Conservation (phyloP, 2,888 invertebrate species). For the Neria commutata region DNA sequence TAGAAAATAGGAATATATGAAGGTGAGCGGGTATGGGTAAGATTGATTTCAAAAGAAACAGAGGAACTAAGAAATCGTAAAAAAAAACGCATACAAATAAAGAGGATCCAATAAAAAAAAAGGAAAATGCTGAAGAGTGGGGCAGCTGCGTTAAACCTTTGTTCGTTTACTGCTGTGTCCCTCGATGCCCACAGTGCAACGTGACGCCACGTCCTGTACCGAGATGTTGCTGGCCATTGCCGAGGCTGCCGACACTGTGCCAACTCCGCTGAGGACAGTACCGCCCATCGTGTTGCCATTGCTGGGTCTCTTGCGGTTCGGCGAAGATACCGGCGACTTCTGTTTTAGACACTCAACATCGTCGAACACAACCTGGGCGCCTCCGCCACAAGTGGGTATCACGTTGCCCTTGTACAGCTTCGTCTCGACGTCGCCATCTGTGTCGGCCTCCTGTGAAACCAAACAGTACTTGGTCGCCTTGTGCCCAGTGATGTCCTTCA, state of each 20-base stretch:
- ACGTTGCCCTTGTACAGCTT: slow-evolving; percentile 94
- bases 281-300: slow-evolving; percentile 38
- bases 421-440: slow-evolving; percentile 91
- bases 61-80: too few relatives aligned
- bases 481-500: slow-evolving; percentile 74
- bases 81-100: too few relatives aligned
- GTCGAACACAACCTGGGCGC: slow-evolving; percentile 93
- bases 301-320: slow-evolving; percentile 60
- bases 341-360: slow-evolving; percentile 91
- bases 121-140: too few relatives aligned
- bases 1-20: too few relatives aligned
- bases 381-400: slow-evolving; percentile 91
- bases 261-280: slow-evolving; percentile 28
- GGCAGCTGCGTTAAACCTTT: slow-evolving; percentile 41
- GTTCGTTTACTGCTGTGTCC: slow-evolving; percentile 60
- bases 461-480: slow-evolving; percentile 88
- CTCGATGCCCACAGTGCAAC: slow-evolving; percentile 61
- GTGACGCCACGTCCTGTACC: slow-evolving; percentile 53
- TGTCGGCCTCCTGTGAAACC: slow-evolving; percentile 89
- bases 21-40: too few relatives aligned
- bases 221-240: slow-evolving; percentile 44
- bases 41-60: too few relatives aligned
- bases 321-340: slow-evolving; percentile 72
- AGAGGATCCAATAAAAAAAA: too few relatives aligned
- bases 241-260: slow-evolving; percentile 32